Base-by-base conservation (phyloP, 2,888 invertebrate genomes). In the Aleiodes testaceus region DNA sequence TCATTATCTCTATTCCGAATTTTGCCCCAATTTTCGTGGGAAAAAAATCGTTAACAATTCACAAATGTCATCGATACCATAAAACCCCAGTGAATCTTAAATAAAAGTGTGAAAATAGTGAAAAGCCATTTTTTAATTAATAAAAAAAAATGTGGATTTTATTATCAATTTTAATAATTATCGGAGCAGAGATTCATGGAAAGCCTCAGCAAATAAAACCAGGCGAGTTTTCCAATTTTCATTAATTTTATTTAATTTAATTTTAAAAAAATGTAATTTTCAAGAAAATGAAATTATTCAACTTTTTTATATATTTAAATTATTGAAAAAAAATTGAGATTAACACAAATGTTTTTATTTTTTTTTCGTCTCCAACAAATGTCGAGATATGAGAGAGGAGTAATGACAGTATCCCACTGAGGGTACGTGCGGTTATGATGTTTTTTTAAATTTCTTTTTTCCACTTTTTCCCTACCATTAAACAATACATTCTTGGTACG, bases 171-270 rank as follows among this genome's bases (percentile, higher is more conserved):
- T 61, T 47, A 47, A 47, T 63, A 7, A 7, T 72, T 45, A 20
- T 65, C 12, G 49, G 70, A 12, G 72, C 44, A 26, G 47, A 30
- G 52, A 70, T 63, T 44, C 53, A 66, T 36, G 75, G 66, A 14
- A 72, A 73, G 52, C 72, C 73, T 12, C 73, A 66, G 44, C 73
- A 64, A 44, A 69, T 47, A 12, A 72, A 66, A 70, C 72, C 75
- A 69, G 75, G 75, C 70, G 55, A 72, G 75, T 75, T 72, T 63
- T 61, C 42, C 14, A 0, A 6, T 11, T 44, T 36, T 20, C 14
- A 69, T 20, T 63, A 16, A 14, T 64, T 53, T 63, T 55, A 64
- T 5, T n/a, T 6, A 4, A n/a, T 47, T 16, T 14, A 47, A 16
- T n/a, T n/a, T n/a, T n/a, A n/a, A n/a, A n/a, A n/a, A n/a, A n/a